phyloP scores from a whole-genome alignment of 2,888 invertebrate genomes.

The Nineta flava region DNA sequence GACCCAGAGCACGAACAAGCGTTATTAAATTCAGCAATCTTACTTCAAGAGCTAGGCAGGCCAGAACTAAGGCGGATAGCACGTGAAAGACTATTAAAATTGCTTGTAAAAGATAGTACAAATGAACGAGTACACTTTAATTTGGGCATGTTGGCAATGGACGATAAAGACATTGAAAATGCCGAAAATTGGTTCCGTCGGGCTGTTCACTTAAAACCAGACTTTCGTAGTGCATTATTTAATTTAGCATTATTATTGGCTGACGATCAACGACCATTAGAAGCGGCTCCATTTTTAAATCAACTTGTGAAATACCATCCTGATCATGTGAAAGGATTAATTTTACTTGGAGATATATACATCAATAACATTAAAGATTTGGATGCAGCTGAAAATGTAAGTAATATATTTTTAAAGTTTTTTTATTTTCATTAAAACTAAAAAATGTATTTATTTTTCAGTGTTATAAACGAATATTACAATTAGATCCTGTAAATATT shows the following conservation, averaged over 20 bases:
- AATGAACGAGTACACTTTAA: conserved; percentile 92
- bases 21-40: conserved; percentile 83
- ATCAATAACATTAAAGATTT: conserved; percentile 90
- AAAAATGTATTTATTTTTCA: conserved; percentile 26
- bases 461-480: conserved; percentile 81
- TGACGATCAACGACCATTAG: conserved; percentile 73
- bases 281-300: conserved; percentile 83
- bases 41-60: conserved; percentile 78
- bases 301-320: conserved; percentile 83
- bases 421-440: conserved; percentile 2
- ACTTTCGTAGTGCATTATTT: conserved; percentile 87
- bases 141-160: conserved; percentile 93
- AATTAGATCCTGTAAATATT: conserved; percentile 76
- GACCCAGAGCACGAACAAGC: conserved; percentile 94
- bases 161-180: conserved; percentile 73
- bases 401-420: conserved; percentile 19
- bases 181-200: conserved; percentile 86
- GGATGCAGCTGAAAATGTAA: conserved; percentile 84
- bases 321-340: conserved; percentile 86
- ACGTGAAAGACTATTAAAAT: conserved; percentile 61
- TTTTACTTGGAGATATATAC: conserved; percentile 87
- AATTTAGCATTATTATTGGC: conserved; percentile 82
- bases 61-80: conserved; percentile 66
- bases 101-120: conserved; percentile 57
- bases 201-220: conserved; percentile 73